These are phyloP conservation scores for Thermophis baileyi DNA, from an alignment of 2,113 vertebrate species.

Conservation along the genomic window DNA sequence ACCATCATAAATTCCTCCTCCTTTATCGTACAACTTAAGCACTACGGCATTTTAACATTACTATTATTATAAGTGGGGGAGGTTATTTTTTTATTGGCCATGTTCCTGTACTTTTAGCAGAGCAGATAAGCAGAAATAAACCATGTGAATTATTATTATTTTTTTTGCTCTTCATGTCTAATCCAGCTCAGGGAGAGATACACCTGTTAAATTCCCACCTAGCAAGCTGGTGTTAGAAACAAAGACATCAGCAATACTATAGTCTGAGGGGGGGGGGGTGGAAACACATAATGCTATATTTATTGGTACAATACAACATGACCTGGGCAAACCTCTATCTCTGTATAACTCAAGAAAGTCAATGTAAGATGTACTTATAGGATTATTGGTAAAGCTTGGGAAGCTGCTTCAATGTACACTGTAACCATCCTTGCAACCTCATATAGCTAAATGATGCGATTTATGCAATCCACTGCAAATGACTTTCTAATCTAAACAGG, in stretches of 20 bases:
- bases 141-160: background rate
- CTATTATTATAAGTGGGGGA: background rate
- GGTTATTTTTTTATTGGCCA: background rate
- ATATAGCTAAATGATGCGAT: background rate
- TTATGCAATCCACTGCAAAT: conserved; percentile 11
- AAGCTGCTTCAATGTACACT: background rate
- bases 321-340: background rate
- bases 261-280: background rate
- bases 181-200: background rate
- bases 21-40: background rate
- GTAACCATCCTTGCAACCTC: background rate
- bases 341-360: background rate
- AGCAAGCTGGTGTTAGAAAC: background rate
- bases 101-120: background rate
- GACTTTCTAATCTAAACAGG: conserved; percentile 21
- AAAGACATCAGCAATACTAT: background rate
- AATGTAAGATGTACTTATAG: background rate
- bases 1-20: background rate
- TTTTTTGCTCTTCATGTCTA: background rate
- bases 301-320: background rate
- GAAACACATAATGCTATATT: background rate
- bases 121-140: background rate
- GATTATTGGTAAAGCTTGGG: conserved; percentile 1
- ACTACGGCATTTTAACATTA: background rate
- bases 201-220: background rate